Evolutionary conservation across 2,113 vertebrate genomes (phyloP).

Genomic region (Pipra filicauda): DNA sequence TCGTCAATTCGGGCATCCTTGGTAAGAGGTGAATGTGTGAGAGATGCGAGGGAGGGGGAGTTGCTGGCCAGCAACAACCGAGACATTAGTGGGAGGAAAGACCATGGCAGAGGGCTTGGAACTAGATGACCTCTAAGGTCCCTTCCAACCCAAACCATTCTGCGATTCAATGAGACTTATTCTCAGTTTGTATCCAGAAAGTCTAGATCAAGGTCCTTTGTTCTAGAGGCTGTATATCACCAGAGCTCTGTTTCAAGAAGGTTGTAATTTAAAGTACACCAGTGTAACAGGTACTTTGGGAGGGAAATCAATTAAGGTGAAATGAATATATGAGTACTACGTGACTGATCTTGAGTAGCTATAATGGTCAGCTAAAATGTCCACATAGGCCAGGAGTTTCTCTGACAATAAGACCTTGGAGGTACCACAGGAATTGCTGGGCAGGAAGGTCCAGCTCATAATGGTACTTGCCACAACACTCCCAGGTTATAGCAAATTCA

Average conservation of each 20-base stretch:
- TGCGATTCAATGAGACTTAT: neutral
- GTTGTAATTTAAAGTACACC: neutral
- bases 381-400: neutral
- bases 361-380: neutral
- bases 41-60: neutral
- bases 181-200: neutral
- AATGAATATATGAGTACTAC: neutral
- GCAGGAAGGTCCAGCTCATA: neutral
- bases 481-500: neutral
- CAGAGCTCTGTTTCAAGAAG: neutral
- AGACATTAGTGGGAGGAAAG: neutral
- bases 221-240: neutral
- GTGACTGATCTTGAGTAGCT: neutral
- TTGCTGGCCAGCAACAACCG: neutral
- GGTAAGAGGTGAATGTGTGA: slow-evolving; percentile 72
- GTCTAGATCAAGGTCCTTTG: neutral
- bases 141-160: neutral
- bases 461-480: neutral
- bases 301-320: neutral
- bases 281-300: neutral
- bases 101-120: neutral
- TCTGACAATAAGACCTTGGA: neutral
- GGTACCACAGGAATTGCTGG: neutral
- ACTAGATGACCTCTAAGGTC: neutral
- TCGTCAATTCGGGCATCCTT: slow-evolving; percentile 92